phyloP scores from a whole-genome alignment of 2,797 vertebrate species.

The Xerus rutilus region DNA sequence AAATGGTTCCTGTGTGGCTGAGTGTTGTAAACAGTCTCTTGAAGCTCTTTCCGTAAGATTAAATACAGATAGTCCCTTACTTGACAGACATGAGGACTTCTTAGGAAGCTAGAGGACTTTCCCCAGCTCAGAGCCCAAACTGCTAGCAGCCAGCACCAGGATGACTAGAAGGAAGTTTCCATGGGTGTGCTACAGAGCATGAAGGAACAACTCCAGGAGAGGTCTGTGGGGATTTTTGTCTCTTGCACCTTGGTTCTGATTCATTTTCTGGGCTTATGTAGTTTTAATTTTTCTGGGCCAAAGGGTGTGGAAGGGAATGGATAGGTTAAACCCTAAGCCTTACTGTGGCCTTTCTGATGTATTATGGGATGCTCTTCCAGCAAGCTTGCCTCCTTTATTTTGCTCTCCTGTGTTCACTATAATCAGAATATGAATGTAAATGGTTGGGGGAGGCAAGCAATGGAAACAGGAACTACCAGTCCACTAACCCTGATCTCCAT shows the following conservation, averaged over 20 bases:
- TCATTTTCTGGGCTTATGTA: conserved; percentile 31
- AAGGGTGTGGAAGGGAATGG: conserved; percentile 29
- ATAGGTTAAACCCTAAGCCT: neutral
- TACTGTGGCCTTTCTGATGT: neutral
- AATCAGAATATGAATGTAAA: neutral
- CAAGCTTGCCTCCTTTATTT: neutral
- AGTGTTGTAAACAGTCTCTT: neutral
- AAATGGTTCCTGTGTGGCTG: neutral
- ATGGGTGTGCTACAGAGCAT: neutral
- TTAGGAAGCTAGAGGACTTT: neutral
- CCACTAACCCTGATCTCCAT: neutral
- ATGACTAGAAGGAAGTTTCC: neutral
- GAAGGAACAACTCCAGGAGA: conserved; percentile 25
- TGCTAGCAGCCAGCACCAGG: neutral
- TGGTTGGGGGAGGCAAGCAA: neutral
- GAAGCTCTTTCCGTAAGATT: neutral
- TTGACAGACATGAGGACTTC: neutral
- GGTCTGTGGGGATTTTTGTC: conserved; percentile 11
- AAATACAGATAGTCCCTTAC: neutral
- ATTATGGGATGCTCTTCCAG: neutral
- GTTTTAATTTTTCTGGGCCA: neutral
- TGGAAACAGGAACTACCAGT: neutral
- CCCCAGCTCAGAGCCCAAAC: neutral
- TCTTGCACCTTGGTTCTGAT: conserved; percentile 39
- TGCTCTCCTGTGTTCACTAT: neutral